Base-by-base conservation (phyloP, 35 echinoderm and acorn worm species). In the Ophioderma brevispina region DNA sequence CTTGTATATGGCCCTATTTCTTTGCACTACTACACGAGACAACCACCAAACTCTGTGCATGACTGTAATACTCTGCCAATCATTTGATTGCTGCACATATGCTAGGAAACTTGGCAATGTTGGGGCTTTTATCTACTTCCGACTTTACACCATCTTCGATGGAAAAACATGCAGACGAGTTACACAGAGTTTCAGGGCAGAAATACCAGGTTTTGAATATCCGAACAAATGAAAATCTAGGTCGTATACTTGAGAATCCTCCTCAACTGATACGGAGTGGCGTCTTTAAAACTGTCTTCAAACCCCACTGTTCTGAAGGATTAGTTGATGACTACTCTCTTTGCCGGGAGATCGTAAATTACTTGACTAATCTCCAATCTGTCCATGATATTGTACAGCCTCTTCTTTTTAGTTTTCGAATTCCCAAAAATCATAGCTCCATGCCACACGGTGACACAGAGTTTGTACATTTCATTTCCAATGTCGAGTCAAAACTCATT, bases 391-490 rank as follows among this genome's bases (percentile, higher is more conserved):
- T 88, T 94, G 32, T 90, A n/a, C 78, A 4, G 92, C 82, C n/a
- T 93, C 92, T 23, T 91, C 88, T 11, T 84, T 55, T 4, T 87
- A 64, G 55, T 84, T 88, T 79, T 97, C 95, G 2, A 94, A 46
- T 40, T 97, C 91, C 14, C 87, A 92, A 11, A 97, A 94, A 40
- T 97, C 89, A 78, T 94, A 97, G 11, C n/a, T 91, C 78, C 18
- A 94, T 77, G 19, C 87, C 84, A 80, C 95, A 97, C 1, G 92
- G 92, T 28, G 88, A 94, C n/a, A 40, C 95, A 97, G 30, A 92
- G 38, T 31, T 94, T 94, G 56, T 94, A 92, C 81, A 94, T 94
- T 43, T 90, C 88, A n/a, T 43, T 91, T 87, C 95, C 95, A 97
- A 36, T 94, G 92, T 5, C 79, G 43, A 80, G 94, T 86, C 35